Percentiles rank a stretch among this genome's conserved stretches.
These are phyloP conservation scores for Panthera uncia DNA, from an alignment of 2,113 vertebrate species.

Conservation along the genomic window DNA sequence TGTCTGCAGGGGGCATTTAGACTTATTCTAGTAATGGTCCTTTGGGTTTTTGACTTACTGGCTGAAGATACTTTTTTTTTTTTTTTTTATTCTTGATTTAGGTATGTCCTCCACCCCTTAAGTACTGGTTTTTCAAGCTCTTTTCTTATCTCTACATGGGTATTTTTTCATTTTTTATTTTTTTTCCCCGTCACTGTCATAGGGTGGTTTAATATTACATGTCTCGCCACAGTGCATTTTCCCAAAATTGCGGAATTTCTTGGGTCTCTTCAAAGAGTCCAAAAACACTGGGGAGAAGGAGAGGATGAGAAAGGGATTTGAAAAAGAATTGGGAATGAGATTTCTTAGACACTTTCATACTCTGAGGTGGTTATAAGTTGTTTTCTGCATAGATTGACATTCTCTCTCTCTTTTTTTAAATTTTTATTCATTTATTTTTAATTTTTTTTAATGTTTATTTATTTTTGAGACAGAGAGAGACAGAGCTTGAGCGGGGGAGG, in stretches of 20 bases:
- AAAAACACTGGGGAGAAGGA: neutral
- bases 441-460: no score
- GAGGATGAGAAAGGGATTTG: constrained; percentile 50
- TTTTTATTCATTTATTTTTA: no score
- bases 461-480: no score
- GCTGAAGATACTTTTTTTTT: neutral
- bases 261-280: constrained; percentile 66
- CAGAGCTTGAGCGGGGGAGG: no score
- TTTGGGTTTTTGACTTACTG: constrained; percentile 35
- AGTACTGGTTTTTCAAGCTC: constrained; percentile 72
- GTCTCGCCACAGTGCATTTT: constrained; percentile 36
- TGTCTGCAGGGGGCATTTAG: constrained; percentile 31
- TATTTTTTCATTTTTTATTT: neutral
- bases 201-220: constrained; percentile 66
- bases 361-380: neutral
- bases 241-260: constrained; percentile 66
- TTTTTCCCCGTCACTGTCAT: constrained; percentile 45
- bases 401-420: neutral
- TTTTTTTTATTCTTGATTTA: neutral
- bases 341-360: constrained; percentile 11
- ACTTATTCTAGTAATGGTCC: constrained; percentile 7
- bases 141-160: constrained; percentile 74
- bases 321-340: constrained; percentile 68
- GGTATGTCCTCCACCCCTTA: neutral
- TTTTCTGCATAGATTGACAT: neutral